Percentiles rank a stretch among this genome's conserved stretches.
These are phyloP conservation scores for Micronisus gabar DNA, from an alignment of 2,113 vertebrate genomes.

Conservation along the genomic window DNA sequence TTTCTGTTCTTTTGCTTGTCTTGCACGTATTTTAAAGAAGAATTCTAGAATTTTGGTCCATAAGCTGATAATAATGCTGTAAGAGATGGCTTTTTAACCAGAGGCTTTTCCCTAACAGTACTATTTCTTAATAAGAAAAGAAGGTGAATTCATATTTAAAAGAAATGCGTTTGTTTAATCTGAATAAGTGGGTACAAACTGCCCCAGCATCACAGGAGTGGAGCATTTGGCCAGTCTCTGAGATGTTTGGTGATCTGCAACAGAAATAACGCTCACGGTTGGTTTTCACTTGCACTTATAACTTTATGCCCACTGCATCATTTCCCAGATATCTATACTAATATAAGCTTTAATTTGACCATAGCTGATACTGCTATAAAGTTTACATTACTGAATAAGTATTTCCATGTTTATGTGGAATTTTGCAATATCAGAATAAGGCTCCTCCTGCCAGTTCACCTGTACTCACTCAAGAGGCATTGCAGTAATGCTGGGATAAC, in stretches of 20 bases:
- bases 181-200: not conserved
- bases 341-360: not conserved
- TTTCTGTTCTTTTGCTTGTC: not conserved
- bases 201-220: accelerated
- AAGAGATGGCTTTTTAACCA: not conserved
- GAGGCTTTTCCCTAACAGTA: not conserved
- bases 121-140: not conserved
- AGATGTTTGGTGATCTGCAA: not conserved
- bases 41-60: not conserved
- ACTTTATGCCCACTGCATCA: not conserved
- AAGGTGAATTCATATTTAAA: not conserved
- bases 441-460: not conserved
- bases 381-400: not conserved
- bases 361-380: not conserved
- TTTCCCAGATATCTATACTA: not conserved
- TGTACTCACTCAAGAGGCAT: not conserved
- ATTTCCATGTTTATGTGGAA: not conserved
- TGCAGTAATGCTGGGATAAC: not conserved
- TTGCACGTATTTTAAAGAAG: not conserved
- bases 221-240: not conserved
- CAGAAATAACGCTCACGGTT: not conserved
- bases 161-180: not conserved
- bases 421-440: not conserved
- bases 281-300: not conserved
- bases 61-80: not conserved